Evolutionary conservation across 2,113 vertebrate genomes (phyloP).

Genomic region (Coptodon rendalli): DNA sequence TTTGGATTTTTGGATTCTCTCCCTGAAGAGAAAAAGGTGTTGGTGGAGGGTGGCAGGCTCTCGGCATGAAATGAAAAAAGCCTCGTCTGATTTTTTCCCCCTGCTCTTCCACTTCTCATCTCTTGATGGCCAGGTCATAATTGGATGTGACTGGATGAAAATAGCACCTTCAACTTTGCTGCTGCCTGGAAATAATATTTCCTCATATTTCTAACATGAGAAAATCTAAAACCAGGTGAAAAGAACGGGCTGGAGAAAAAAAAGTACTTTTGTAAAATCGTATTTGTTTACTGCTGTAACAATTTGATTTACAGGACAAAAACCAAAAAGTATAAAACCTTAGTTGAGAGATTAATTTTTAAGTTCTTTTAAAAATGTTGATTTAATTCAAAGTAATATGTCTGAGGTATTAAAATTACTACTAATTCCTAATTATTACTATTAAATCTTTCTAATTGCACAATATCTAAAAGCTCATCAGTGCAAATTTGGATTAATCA

Average conservation of each 20-base stretch:
- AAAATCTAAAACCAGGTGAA: background rate
- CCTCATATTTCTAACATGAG: background rate
- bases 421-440: background rate
- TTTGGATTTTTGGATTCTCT: conserved; percentile 2
- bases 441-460: background rate
- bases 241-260: background rate
- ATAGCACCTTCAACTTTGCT: background rate
- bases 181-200: background rate
- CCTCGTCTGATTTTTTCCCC: background rate
- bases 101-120: background rate
- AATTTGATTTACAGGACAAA: background rate
- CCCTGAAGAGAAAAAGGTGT: background rate
- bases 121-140: conserved; percentile 8
- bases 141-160: conserved; percentile 18
- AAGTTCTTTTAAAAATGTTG: background rate
- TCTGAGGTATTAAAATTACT: background rate
- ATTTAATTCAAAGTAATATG: background rate
- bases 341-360: background rate
- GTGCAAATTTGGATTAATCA: background rate
- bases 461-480: background rate
- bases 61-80: conserved; percentile 24
- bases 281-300: background rate
- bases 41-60: background rate
- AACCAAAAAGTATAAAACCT: background rate
- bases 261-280: background rate